These are phyloP conservation scores for Chloroclystis v-ata DNA, from an alignment of 2,888 invertebrate genomes.

Conservation along the genomic window DNA sequence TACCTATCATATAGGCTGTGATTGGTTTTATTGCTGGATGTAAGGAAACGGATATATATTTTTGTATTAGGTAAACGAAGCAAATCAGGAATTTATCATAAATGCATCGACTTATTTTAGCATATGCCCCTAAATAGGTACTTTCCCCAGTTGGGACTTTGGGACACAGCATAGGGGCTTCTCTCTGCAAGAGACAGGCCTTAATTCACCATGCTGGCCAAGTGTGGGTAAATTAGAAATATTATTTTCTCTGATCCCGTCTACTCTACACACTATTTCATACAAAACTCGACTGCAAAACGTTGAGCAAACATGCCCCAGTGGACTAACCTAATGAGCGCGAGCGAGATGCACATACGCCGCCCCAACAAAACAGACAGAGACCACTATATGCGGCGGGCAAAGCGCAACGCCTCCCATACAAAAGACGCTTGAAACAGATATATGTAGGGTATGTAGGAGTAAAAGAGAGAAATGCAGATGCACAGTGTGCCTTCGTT, in stretches of 20 bases:
- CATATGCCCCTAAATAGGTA: too few relatives aligned
- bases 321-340: conserved; percentile 75
- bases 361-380: conserved; percentile 29
- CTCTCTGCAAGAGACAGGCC: too few relatives aligned
- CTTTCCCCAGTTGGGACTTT: too few relatives aligned
- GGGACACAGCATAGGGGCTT: too few relatives aligned
- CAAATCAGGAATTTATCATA: too few relatives aligned
- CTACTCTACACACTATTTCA: conserved; percentile 44
- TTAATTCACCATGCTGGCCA: too few relatives aligned
- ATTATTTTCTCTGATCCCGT: conserved; percentile 14
- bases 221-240: too few relatives aligned
- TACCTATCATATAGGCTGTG: too few relatives aligned
- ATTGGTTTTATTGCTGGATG: too few relatives aligned
- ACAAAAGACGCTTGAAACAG: conserved; percentile 41
- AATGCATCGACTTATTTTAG: too few relatives aligned
- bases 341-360: conserved; percentile 49
- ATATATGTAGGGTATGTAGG: conserved; percentile 20
- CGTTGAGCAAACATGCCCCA: conserved; percentile 68
- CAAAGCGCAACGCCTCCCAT: conserved; percentile 70
- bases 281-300: conserved; percentile 69
- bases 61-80: too few relatives aligned
- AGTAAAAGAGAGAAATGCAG: conserved; percentile 44
- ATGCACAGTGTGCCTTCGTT: conserved; percentile 67
- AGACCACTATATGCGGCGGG: conserved; percentile 61
- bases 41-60: too few relatives aligned